These are phyloP conservation scores for Drosophila prosaltans DNA, from an alignment of 1,140 invertebrate species.

Conservation along the genomic window DNA sequence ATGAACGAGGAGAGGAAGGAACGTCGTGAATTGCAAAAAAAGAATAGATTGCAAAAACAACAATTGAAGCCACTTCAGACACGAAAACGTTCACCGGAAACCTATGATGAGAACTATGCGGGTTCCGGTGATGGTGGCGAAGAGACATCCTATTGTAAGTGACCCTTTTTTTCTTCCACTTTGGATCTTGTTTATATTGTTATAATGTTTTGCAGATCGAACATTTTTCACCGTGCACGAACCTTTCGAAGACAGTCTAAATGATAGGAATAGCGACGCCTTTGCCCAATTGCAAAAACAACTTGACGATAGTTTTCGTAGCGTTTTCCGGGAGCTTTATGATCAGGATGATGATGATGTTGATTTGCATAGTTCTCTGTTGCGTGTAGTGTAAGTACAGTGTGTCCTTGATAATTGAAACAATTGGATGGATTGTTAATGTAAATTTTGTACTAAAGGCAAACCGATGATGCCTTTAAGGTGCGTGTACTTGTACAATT, in stretches of 20 bases:
- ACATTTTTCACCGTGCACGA: slow-evolving; percentile 57
- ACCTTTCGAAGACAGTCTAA: slow-evolving; percentile 44
- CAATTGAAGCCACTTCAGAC: slow-evolving; percentile 3
- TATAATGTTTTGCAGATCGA: slow-evolving; percentile 39
- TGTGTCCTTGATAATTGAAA: too few relatives aligned
- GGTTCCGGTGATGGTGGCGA: slow-evolving; percentile 39
- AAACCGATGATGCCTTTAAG: slow-evolving; percentile 54
- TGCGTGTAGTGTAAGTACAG: slow-evolving; percentile 53
- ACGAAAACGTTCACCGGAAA: slow-evolving; percentile 40
- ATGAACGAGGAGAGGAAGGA: neutral
- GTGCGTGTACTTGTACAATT: slow-evolving; percentile 56
- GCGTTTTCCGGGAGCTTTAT: slow-evolving; percentile 45
- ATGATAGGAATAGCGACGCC: slow-evolving; percentile 24
- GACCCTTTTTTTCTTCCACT: too few relatives aligned
- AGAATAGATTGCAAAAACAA: slow-evolving; percentile 5
- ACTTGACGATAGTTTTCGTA: slow-evolving; percentile 40
- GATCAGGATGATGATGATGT: slow-evolving; percentile 51
- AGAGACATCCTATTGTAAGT: slow-evolving; percentile 49
- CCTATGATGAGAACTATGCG: slow-evolving; percentile 49
- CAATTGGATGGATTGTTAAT: neutral
- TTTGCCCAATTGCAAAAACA: slow-evolving; percentile 46
- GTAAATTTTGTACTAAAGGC: slow-evolving; percentile 29
- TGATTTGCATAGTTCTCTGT: slow-evolving; percentile 40
- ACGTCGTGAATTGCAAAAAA: slow-evolving; percentile 14
- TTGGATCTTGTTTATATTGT: too few relatives aligned